Evolutionary conservation across 1,140 invertebrate species (phyloP), one percentile per base, ranked within the genome.

Genomic region (Heliconius nattereri): DNA sequence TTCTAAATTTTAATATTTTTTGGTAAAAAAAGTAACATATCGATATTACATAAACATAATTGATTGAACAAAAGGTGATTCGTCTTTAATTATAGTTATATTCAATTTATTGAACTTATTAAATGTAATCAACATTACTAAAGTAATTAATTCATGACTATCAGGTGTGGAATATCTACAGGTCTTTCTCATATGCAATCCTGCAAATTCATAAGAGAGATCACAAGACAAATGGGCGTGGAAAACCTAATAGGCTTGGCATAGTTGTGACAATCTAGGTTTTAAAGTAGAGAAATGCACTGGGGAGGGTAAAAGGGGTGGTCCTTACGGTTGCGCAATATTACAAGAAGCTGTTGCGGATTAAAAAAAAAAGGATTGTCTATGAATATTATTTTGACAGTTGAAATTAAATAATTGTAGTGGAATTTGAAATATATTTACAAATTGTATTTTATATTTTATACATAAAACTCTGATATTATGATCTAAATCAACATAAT

Each of bases 151-250:
- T 66, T 29, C 29, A 29, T 26, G 60, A 66, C 2, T 66, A 29
- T 6, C 60, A 26, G 60, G 11, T 16, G 60, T 66, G 60, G 9
- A 16, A 66, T 1, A 29, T 66, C 11, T 16, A 26, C 5, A 66
- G 23, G 26, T 66, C 60, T 66, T 66, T 66, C 23, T 66, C 60
- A 26, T 29, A 7, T 26, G 60, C 60, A 29, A 66, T 0, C 8
- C 13, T 26, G 57, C 23, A 66, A 23, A 11, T 45, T 20, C 40
- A 40, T 45, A 26, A 73, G 37, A 20, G 71, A 73, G 71, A 49
- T 26, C 37, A 73, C 71, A 23, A 16, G 37, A 73, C 5, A 73
- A 73, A 73, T 45, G 40, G 71, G 71, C 71, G 71, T 73, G 35
- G 40, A 45, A 49, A 45, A 23, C n/a, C 37, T 73, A 73, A 19